Base-by-base conservation (phyloP, 2,113 vertebrate species). In the Scopus umbretta region DNA sequence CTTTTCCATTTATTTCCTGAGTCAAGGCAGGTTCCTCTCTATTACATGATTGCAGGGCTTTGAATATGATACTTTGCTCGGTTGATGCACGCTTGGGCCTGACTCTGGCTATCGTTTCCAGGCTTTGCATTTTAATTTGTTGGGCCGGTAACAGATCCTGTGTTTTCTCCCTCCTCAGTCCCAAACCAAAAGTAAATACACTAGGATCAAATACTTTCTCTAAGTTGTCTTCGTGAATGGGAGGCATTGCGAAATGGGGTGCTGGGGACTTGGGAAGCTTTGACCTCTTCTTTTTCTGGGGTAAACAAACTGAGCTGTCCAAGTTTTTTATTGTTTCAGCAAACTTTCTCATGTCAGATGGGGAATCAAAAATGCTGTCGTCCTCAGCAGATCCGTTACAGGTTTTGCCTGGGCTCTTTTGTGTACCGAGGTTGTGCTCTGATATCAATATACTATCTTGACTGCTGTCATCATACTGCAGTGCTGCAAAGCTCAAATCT, bases 181-280 rank as follows among this genome's bases (percentile, higher is more conserved):
- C 98, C 76, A 99, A 97, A 19, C 99, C 99, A 70, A 99, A 98
- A 55, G 98, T 98, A 84, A 99, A 99, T 34, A 98, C 45, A 1
- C 96, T 98, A 49, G 99, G 98, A 95, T 99, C 99, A 78, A 99
- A 98, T 6, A 98, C 98, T 96, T 98, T 99, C 96, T 99, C 99
- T 62, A 99, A 98, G 71, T 91, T 97, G 96, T 99, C 99, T 96
- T 99, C 99, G 21, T 98, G 99, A 78, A 99, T 99, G 10, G 99
- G 98, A 10, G 99, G 99, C 98, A 99, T 97, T 63, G 97, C 98
- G 19, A 99, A 99, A 43, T 98, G 98, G 29, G 98, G 98, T 19
- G 98, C 86, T 9, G 98, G 97, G 6, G 98, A 97, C 93, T 98
- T 99, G 5, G 98, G 98, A 82, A 97, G 88, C 72, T 98, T 98